A percentile compares a stretch with the other conserved stretches of the same genome.
phyloP scores from a whole-genome alignment of 2,888 invertebrate genomes.

The Drosophila diplacantha region DNA sequence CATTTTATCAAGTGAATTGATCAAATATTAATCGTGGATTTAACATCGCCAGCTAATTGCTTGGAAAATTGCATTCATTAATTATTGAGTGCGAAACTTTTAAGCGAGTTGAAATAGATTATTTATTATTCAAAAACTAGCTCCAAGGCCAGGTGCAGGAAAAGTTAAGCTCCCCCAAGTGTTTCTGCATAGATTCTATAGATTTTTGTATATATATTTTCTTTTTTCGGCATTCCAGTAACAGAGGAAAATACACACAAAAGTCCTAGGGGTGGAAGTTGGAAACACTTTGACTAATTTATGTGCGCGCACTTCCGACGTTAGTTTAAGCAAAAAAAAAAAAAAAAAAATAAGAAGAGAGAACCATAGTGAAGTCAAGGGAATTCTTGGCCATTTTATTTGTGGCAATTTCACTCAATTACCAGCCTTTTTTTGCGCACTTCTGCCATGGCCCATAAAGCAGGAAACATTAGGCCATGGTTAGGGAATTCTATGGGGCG shows the following conservation, averaged over 20 bases:
- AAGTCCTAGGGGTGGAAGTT: background rate
- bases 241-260: conserved; percentile 1
- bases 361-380: conserved; percentile 1
- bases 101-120: conserved; percentile 1
- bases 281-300: conserved; percentile 40
- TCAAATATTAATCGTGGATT: conserved; percentile 26
- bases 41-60: conserved; percentile 24
- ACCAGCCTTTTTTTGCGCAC: conserved; percentile 23
- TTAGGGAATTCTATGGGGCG: conserved; percentile 11
- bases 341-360: conserved; percentile 14
- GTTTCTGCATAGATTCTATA: background rate
- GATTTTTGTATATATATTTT: conserved; percentile 1
- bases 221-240: background rate
- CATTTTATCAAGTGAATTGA: background rate
- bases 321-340: conserved; percentile 22
- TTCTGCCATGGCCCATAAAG: conserved; percentile 34
- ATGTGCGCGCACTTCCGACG: conserved; percentile 43
- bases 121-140: conserved; percentile 27
- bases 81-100: conserved; percentile 26
- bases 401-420: conserved; percentile 42
- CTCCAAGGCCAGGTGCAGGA: background rate
- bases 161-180: background rate
- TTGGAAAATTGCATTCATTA: conserved; percentile 39
- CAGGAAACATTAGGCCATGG: conserved; percentile 17
- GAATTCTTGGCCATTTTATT: conserved; percentile 28